A percentile compares a stretch with the other conserved stretches of the same genome.
phyloP scores from a whole-genome alignment of 2,888 invertebrate species.

The Parapristionchus giblindavisi region DNA sequence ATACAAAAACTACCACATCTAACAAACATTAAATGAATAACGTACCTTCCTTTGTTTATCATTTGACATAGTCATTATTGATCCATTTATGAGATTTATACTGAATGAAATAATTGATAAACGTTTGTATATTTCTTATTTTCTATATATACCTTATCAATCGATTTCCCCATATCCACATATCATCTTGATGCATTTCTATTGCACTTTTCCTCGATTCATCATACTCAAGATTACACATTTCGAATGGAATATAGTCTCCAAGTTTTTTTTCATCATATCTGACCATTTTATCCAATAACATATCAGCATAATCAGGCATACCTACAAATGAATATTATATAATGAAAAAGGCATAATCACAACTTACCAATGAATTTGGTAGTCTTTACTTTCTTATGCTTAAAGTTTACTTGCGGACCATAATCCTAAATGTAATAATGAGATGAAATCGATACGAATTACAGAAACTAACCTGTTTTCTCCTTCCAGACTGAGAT shows the following conservation, averaged over 20 bases:
- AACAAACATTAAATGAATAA: background rate
- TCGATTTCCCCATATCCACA: constrained; percentile 99
- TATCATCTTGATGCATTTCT: constrained; percentile 97
- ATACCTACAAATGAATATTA: constrained; percentile 77
- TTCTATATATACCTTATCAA: constrained; percentile 81
- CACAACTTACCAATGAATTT: constrained; percentile 49
- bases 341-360: background rate
- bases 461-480: constrained; percentile 75
- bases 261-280: constrained; percentile 46
- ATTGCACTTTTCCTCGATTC: constrained; percentile 84
- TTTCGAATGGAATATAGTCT: constrained; percentile 77
- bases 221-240: constrained; percentile 93
- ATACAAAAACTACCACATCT: background rate
- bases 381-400: constrained; percentile 76
- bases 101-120: constrained; percentile 44
- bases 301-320: constrained; percentile 78
- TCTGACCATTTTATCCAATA: constrained; percentile 59
- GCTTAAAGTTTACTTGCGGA: constrained; percentile 97
- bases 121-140: constrained; percentile 40
- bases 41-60: constrained; percentile 41
- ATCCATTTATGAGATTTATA: constrained; percentile 62
- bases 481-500: constrained; percentile 91
- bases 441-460: constrained; percentile 68
- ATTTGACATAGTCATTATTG: constrained; percentile 64
- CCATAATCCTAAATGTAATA: constrained; percentile 81